phyloP scores from a whole-genome alignment of 2,888 invertebrate species.

The Chaitophorus viminalis region DNA sequence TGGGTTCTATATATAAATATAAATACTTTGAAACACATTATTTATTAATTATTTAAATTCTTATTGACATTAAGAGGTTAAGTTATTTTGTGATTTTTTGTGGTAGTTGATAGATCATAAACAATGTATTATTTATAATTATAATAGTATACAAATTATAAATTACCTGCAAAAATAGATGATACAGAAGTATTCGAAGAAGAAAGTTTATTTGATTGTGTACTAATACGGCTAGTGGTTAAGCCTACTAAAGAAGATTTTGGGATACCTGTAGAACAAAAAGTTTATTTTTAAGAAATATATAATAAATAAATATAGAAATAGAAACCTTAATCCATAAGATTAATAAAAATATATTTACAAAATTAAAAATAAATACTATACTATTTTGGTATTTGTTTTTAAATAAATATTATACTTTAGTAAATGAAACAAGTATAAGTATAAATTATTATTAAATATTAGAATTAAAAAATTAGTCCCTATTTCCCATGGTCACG shows the following conservation, averaged over 20 bases:
- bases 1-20: slow-evolving; percentile 43
- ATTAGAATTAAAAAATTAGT: neutral
- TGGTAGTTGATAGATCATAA: neutral
- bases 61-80: neutral
- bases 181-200: slow-evolving; percentile 45
- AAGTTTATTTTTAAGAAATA: neutral
- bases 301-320: neutral
- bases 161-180: slow-evolving; percentile 33
- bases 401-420: neutral
- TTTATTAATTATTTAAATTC: neutral
- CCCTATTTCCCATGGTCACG: too few relatives aligned
- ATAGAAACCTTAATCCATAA: slow-evolving; percentile 1
- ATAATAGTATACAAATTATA: neutral
- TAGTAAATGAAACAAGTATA: neutral
- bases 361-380: neutral
- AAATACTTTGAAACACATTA: neutral
- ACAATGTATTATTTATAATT: neutral
- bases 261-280: slow-evolving; percentile 75
- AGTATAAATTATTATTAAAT: too few relatives aligned
- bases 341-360: neutral
- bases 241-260: slow-evolving; percentile 83
- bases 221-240: slow-evolving; percentile 74
- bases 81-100: neutral
- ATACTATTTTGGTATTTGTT: neutral
- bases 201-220: slow-evolving; percentile 63